Evolutionary conservation across 2,113 vertebrate species (phyloP).

Genomic region (Otus sunia): DNA sequence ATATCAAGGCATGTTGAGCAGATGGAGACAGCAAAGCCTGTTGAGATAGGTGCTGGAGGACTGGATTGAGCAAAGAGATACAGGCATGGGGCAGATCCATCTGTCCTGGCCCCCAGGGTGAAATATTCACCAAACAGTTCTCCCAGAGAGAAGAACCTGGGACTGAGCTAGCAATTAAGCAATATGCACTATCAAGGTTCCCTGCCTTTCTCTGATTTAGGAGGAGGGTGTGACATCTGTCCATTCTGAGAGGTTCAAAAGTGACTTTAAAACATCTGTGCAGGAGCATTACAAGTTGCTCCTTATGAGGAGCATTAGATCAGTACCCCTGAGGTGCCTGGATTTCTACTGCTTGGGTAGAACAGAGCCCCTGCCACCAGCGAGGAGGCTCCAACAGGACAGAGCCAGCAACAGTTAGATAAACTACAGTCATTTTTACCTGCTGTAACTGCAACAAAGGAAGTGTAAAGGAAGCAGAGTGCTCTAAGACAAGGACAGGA

Average conservation of each 20-base stretch:
- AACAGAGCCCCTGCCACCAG: not conserved
- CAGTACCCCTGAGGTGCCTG: not conserved
- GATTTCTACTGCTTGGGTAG: not conserved
- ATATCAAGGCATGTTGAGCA: not conserved
- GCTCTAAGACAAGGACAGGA: not conserved
- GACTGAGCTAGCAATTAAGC: not conserved
- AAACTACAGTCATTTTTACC: not conserved
- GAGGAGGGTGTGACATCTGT: not conserved
- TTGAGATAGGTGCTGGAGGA: not conserved
- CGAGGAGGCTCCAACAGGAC: not conserved
- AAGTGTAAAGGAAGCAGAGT: not conserved
- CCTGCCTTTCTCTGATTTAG: not conserved
- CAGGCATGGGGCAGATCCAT: fast-evolving
- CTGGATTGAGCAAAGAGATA: not conserved
- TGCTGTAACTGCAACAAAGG: not conserved
- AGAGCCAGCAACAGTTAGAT: not conserved
- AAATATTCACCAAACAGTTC: not conserved
- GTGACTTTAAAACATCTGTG: not conserved
- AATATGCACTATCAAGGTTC: not conserved
- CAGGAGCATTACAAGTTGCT: not conserved
- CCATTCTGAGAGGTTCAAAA: not conserved
- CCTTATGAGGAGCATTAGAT: not conserved
- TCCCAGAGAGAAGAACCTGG: not conserved
- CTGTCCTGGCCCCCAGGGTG: not conserved
- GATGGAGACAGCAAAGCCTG: not conserved